These are phyloP conservation scores for Papilio protenor DNA, from an alignment of 2,888 invertebrate species.

Conservation along the genomic window DNA sequence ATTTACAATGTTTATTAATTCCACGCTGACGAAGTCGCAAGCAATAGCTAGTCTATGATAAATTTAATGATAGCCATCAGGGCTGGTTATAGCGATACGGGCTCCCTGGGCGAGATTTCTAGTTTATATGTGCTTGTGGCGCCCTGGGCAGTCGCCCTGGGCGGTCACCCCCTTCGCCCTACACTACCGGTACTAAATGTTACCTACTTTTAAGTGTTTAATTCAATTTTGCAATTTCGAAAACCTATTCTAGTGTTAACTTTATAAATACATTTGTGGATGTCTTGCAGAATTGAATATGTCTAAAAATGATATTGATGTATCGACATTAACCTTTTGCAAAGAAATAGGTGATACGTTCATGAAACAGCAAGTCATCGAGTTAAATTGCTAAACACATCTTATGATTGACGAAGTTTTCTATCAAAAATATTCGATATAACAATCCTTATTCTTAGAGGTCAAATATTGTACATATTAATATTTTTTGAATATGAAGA, in stretches of 20 bases:
- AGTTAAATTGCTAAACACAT: slow-evolving; percentile 8
- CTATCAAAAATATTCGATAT: not conserved
- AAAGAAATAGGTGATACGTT: not conserved
- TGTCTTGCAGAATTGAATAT: not conserved
- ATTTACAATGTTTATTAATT: too few species aligned
- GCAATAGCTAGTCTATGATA: too few species aligned
- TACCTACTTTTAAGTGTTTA: too few species aligned
- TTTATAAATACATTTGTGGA: not conserved
- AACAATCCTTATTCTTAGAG: not conserved
- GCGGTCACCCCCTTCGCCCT: too few species aligned
- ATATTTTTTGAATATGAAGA: not conserved
- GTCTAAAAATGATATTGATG: not conserved
- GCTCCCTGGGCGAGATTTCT: too few species aligned
- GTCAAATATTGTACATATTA: slow-evolving; percentile 2
- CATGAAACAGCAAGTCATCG: slow-evolving; percentile 9
- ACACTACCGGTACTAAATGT: too few species aligned
- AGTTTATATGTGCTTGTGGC: too few species aligned
- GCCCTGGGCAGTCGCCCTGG: too few species aligned
- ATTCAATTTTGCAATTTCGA: not conserved
- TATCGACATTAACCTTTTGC: not conserved
- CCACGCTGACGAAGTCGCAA: too few species aligned
- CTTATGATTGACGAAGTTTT: slow-evolving; percentile 12
- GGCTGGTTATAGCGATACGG: too few species aligned
- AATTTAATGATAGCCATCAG: too few species aligned
- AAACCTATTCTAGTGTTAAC: not conserved